Base-by-base conservation (phyloP, 2,888 invertebrate genomes). In the Arge pagana region DNA sequence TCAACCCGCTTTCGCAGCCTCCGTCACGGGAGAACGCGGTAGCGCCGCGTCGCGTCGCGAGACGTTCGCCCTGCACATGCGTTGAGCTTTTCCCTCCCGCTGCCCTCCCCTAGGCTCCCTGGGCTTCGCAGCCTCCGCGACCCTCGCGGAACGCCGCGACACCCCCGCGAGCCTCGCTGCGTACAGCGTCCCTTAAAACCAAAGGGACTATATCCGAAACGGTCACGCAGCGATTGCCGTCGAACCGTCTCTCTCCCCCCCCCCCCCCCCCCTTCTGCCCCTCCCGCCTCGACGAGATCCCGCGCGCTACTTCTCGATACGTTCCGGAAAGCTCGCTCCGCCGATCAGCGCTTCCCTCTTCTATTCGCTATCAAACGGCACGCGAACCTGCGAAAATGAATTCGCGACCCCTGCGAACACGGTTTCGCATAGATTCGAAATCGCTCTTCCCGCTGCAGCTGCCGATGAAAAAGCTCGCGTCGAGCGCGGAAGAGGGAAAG, bases 31-130 rank as follows among this genome's bases (percentile, higher is more conserved):
- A 70, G 67, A 71, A 71, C 72, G 71, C 70, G 70, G 72, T 63
- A 71, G 72, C 72, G 72, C 68, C 69, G 72, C 72, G 72, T 70
- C 33, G 45, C 42, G 28, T n/a, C 71, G 71, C 71, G 68, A 67
- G 64, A 65, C 71, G 70, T 68, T 74, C 74, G n/a, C 35, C 45
- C 45, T 74, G 76, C 76, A 76, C 76, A 76, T 74, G 76, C 76
- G 76, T 76, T 72, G 62, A 70, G 66, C 68, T 66, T 64, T 63
- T 57, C 59, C 57, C 62, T 60, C 61, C 56, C 56, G 58, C 62
- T 58, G 57, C 59, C 56, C 54, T 56, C 55, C 49, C 31, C 43
- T 40, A 21, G 21, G 37, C 26, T 39, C 37, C 54, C 59, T 28
- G n/a, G n/a, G 52, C 58, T 55, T 48, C 58, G 55, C 59, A 58